A percentile compares a stretch with the other conserved stretches of the same genome.
Conservation (phyloP, 2,888 invertebrate species). For the Dyspetes luteomarginatus region DNA sequence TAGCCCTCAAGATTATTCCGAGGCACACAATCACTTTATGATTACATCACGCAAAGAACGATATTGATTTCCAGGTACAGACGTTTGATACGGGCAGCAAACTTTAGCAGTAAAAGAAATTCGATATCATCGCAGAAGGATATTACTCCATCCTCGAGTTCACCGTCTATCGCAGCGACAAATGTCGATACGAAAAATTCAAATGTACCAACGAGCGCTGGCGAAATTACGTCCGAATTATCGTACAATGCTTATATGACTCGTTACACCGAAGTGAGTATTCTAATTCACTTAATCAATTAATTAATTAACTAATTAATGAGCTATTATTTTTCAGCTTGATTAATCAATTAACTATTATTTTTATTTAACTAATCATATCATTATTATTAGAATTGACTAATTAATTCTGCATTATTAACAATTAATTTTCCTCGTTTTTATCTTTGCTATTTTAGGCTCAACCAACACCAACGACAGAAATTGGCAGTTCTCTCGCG, state of each 20-base stretch:
- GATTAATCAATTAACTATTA: no score
- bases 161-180: slow-evolving; percentile 64
- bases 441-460: slow-evolving; percentile 55
- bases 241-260: slow-evolving; percentile 79
- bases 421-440: neutral
- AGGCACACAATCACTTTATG: slow-evolving; percentile 23
- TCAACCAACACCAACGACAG: slow-evolving; percentile 67
- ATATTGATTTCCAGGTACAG: slow-evolving; percentile 83
- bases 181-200: slow-evolving; percentile 74
- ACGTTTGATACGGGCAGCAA: slow-evolving; percentile 84
- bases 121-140: slow-evolving; percentile 74
- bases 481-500: slow-evolving; percentile 65
- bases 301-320: neutral
- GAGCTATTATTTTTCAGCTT: no score
- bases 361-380: neutral
- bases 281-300: neutral
- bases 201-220: slow-evolving; percentile 64
- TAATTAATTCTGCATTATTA: neutral
- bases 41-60: neutral
- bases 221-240: slow-evolving; percentile 76
- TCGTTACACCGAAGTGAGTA: slow-evolving; percentile 77
- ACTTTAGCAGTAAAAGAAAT: slow-evolving; percentile 76
- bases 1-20: neutral
- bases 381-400: slow-evolving; percentile 15
- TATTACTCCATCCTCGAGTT: slow-evolving; percentile 67